Conservation (phyloP, 2,113 vertebrate species). For the Odocoileus hemionus region DNA sequence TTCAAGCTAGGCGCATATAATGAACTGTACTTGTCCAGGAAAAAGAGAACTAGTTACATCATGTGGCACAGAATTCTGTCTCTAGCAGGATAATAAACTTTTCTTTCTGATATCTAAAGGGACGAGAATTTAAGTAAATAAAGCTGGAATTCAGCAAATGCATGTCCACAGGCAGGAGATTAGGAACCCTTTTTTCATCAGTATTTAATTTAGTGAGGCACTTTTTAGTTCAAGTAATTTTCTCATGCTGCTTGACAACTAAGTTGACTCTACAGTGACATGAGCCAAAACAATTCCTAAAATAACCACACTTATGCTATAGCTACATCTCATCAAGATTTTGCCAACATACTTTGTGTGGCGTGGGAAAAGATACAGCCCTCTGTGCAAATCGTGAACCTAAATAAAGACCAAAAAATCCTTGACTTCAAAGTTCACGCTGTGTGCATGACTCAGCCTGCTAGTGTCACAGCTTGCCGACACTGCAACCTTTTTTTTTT, state of each 20-base stretch:
- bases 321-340: slow-evolving; percentile 34
- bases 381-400: slow-evolving; percentile 29
- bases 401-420: slow-evolving; percentile 55
- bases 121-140: slow-evolving; percentile 52
- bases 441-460: slow-evolving; percentile 58
- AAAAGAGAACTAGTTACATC: not conserved
- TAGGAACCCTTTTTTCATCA: slow-evolving; percentile 22
- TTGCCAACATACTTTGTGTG: slow-evolving; percentile 49
- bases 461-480: not conserved
- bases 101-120: slow-evolving; percentile 13
- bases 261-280: slow-evolving; percentile 5
- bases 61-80: not conserved
- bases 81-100: slow-evolving; percentile 20
- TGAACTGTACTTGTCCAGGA: not conserved
- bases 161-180: slow-evolving; percentile 26
- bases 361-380: slow-evolving; percentile 3
- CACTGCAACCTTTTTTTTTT: not conserved
- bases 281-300: slow-evolving; percentile 30
- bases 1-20: not conserved
- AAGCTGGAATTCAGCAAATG: slow-evolving; percentile 52
- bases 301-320: slow-evolving; percentile 30
- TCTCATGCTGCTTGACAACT: slow-evolving; percentile 33
- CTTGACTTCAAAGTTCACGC: slow-evolving; percentile 56
- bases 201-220: slow-evolving; percentile 59
- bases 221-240: slow-evolving; percentile 44